A percentile compares a stretch with the other conserved stretches of the same genome.
These are phyloP conservation scores for Danaus chrysippus DNA, from an alignment of 2,888 invertebrate species.

Conservation along the genomic window DNA sequence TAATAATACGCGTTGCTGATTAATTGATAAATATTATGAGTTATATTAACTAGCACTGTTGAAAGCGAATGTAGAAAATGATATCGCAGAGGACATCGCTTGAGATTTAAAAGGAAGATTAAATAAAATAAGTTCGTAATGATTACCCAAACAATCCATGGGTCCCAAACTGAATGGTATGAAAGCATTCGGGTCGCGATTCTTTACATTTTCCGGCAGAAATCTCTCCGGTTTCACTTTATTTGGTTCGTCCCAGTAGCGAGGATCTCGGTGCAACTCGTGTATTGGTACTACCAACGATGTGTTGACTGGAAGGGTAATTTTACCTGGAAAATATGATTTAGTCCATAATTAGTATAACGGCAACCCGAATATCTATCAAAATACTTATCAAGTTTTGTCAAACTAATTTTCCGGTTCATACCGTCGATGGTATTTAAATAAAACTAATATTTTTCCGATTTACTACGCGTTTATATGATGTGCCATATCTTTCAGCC, in stretches of 20 bases:
- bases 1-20: neutral
- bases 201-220: slow-evolving; percentile 51
- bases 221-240: slow-evolving; percentile 59
- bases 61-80: neutral
- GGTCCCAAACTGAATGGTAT: slow-evolving; percentile 64
- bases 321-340: slow-evolving; percentile 45
- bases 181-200: slow-evolving; percentile 57
- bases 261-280: slow-evolving; percentile 54
- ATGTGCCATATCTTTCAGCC: no score
- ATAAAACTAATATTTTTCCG: no score
- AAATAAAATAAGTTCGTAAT: neutral
- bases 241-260: slow-evolving; percentile 57
- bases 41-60: no score
- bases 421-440: no score
- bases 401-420: no score
- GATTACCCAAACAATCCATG: slow-evolving; percentile 66
- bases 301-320: slow-evolving; percentile 56
- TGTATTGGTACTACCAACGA: slow-evolving; percentile 59
- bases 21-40: no score
- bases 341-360: neutral
- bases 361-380: neutral
- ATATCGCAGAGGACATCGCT: neutral
- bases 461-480: no score
- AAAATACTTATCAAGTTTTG: no score
- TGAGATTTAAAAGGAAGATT: neutral